These are phyloP conservation scores for Choristoneura rosaceana DNA, from an alignment of 2,888 invertebrate genomes.

Conservation along the genomic window DNA sequence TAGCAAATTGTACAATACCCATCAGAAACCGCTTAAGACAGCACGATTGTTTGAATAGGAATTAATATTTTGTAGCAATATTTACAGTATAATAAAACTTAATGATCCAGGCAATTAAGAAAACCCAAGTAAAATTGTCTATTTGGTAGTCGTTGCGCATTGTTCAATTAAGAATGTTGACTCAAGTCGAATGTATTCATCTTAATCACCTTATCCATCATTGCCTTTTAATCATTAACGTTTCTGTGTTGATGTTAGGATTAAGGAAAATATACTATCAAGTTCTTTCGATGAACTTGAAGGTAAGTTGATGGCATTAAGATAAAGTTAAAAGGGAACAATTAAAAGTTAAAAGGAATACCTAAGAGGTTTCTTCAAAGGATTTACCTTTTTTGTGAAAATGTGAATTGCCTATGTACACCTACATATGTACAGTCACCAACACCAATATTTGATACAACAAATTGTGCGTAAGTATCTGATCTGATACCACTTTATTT, in stretches of 20 bases:
- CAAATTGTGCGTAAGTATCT: no score
- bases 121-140: conserved; percentile 57
- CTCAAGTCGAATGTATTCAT: conserved; percentile 4
- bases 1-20: conserved; percentile 50
- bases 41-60: conserved; percentile 56
- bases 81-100: conserved; percentile 66
- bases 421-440: no score
- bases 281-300: not conserved
- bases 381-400: no score
- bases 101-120: conserved; percentile 66
- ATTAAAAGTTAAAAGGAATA: no score
- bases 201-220: conserved; percentile 6
- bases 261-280: not conserved
- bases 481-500: no score
- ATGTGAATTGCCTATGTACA: no score
- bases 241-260: not conserved
- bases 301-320: not conserved
- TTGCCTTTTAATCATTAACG: not conserved
- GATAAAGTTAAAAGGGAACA: not conserved
- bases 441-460: no score
- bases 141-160: conserved; percentile 58
- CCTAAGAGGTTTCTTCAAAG: no score
- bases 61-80: conserved; percentile 66
- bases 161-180: conserved; percentile 45
- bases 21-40: conserved; percentile 77